Percentiles rank a stretch among this genome's conserved stretches.
phyloP scores from a whole-genome alignment of 1,140 invertebrate species.

The Psix sp. region DNA sequence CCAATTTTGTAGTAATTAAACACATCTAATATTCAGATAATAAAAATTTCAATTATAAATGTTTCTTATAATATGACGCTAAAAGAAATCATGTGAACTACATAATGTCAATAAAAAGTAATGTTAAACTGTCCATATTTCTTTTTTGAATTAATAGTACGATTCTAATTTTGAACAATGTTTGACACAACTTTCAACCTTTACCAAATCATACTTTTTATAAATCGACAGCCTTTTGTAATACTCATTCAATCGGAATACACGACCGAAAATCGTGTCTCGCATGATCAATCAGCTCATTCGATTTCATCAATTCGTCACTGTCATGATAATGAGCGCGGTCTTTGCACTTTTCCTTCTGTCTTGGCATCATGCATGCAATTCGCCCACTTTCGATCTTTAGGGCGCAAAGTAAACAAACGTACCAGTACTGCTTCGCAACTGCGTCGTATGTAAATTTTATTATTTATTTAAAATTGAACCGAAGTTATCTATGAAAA shows the following conservation, averaged over 20 bases:
- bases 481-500: no score
- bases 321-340: conserved; percentile 16
- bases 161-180: no score
- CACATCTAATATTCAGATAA: no score
- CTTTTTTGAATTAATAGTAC: no score
- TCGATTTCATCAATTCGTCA: conserved; percentile 25
- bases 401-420: neutral
- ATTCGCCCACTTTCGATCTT: neutral
- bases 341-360: conserved; percentile 11
- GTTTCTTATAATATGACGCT: no score
- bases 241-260: conserved; percentile 27
- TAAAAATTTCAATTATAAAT: no score
- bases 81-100: no score
- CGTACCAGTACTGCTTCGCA: neutral
- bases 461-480: no score
- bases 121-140: no score
- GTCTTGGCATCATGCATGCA: conserved; percentile 1
- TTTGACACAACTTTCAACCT: neutral
- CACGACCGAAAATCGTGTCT: conserved; percentile 22
- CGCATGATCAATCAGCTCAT: conserved; percentile 20
- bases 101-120: no score
- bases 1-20: no score
- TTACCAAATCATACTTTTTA: conserved; percentile 3
- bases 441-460: neutral
- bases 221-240: no score